Percentiles rank a stretch among this genome's conserved stretches.
phyloP scores from a whole-genome alignment of 2,113 vertebrate species.

The Ochotona princeps region DNA sequence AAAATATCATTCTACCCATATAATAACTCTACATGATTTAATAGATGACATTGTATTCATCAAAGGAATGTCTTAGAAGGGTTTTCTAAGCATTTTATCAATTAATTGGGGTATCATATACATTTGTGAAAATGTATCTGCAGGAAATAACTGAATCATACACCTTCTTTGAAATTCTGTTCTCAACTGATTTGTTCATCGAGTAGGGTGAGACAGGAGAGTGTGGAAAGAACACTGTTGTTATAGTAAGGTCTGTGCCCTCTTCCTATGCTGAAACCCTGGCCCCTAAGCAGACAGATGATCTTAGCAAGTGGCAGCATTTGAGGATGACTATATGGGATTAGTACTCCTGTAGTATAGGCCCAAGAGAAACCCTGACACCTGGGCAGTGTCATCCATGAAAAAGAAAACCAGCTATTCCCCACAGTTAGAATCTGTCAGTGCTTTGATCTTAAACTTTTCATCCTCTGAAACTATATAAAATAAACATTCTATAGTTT shows the following conservation, averaged over 20 bases:
- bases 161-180: not conserved
- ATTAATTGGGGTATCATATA: not conserved
- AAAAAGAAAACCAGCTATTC: not conserved
- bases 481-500: not conserved
- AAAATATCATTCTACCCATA: not conserved
- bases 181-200: not conserved
- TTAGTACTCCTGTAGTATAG: not conserved
- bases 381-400: not conserved
- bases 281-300: too few species aligned
- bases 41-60: conserved; percentile 34
- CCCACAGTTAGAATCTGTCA: not conserved
- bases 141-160: not conserved
- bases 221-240: too few species aligned
- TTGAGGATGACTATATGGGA: not conserved
- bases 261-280: too few species aligned
- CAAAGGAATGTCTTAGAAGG: not conserved
- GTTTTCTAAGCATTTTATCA: conserved; percentile 8
- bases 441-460: not conserved
- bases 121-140: conserved; percentile 1
- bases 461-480: not conserved
- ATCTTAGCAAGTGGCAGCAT: too few species aligned
- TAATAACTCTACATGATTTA: not conserved
- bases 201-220: too few species aligned
- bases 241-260: too few species aligned
- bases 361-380: not conserved